phyloP scores from a whole-genome alignment of 2,797 vertebrate species.

The Ceryle rudis region DNA sequence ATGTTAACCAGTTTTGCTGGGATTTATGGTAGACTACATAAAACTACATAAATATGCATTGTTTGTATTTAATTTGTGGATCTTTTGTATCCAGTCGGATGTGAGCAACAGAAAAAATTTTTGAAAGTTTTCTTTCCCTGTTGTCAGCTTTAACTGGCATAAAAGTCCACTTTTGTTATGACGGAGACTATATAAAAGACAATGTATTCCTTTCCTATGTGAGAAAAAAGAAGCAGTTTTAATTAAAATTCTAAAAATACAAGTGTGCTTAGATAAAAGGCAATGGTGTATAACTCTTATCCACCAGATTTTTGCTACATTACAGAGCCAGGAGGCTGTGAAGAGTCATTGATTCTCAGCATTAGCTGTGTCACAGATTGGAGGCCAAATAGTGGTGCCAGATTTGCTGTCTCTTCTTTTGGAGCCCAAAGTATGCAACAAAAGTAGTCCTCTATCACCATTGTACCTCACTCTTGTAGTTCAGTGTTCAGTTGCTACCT shows the following conservation, averaged over 20 bases:
- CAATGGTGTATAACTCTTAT: background rate
- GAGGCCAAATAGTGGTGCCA: background rate
- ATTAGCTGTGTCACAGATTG: background rate
- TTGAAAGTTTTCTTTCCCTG: background rate
- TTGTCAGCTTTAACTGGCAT: background rate
- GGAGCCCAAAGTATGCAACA: background rate
- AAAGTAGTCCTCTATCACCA: background rate
- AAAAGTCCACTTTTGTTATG: background rate
- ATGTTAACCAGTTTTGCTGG: background rate
- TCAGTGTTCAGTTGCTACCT: background rate
- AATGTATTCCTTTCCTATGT: background rate
- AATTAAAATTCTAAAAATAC: background rate
- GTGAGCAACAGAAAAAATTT: background rate
- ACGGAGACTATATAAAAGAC: background rate
- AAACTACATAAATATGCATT: background rate
- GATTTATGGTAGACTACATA: background rate
- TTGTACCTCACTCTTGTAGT: background rate
- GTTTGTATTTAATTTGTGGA: background rate
- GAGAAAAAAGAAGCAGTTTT: background rate
- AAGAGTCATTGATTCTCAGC: background rate
- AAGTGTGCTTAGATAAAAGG: background rate
- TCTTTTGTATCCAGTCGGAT: background rate
- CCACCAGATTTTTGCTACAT: background rate
- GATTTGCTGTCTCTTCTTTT: rapidly evolving
- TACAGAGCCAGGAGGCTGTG: background rate